Percentiles rank a stretch among this genome's conserved stretches.
Conservation (phyloP, 2,113 vertebrate species). For the Rhinolophus ferrumequinum region DNA sequence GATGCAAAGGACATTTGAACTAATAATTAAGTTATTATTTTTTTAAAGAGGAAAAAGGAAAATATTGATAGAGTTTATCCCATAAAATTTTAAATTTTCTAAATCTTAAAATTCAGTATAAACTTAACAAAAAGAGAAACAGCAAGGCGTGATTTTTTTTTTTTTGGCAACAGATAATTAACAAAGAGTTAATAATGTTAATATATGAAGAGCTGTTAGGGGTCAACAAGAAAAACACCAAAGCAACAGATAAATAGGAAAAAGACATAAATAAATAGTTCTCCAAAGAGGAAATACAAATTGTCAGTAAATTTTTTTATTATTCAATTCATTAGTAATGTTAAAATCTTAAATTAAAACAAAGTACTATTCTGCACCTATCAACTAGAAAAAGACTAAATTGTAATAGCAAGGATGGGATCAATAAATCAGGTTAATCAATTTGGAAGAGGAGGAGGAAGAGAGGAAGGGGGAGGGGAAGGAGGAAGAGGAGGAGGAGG, state of each 20-base stretch:
- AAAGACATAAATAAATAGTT: background rate
- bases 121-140: background rate
- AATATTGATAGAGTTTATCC: background rate
- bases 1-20: background rate
- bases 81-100: background rate
- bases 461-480: background rate
- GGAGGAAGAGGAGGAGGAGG: too few species aligned
- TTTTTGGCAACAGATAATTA: background rate
- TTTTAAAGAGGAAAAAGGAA: background rate
- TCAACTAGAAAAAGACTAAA: background rate
- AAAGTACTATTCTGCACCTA: background rate
- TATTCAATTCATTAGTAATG: conserved; percentile 4
- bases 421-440: background rate
- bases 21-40: background rate
- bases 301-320: background rate
- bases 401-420: background rate
- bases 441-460: background rate
- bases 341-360: conserved; percentile 10
- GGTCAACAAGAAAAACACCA: background rate
- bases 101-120: conserved; percentile 4
- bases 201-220: background rate
- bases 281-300: background rate
- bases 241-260: background rate
- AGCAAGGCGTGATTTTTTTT: background rate
- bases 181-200: background rate